Evolutionary conservation across 2,797 vertebrate species (phyloP).

Genomic region (Novumbra hubbsi): DNA sequence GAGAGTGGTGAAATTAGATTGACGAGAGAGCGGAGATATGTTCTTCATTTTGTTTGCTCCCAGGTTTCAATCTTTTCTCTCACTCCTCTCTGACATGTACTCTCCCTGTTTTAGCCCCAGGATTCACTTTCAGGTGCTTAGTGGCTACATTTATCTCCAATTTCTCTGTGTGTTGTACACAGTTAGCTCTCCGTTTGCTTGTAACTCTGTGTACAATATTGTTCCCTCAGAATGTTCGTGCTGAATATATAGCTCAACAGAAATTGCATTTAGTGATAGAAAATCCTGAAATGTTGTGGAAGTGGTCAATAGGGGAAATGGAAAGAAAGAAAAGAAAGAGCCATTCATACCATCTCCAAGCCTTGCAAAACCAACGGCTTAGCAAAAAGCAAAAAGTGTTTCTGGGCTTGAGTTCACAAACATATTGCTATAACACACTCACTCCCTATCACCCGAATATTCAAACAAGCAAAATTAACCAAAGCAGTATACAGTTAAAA

Average conservation of each 20-base stretch:
- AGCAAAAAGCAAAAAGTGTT: no score
- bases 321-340: not conserved
- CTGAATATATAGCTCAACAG: conserved; percentile 29
- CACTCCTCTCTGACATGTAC: conserved; percentile 16
- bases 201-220: conserved; percentile 45
- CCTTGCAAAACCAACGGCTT: no score
- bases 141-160: conserved; percentile 38
- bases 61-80: conserved; percentile 14
- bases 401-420: no score
- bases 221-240: conserved; percentile 18
- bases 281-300: not conserved
- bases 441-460: no score
- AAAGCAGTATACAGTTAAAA: no score
- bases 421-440: no score
- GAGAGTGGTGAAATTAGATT: conserved; percentile 14
- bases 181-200: conserved; percentile 12
- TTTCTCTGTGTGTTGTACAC: not conserved
- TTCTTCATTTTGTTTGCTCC: conserved; percentile 4
- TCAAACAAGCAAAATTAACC: no score
- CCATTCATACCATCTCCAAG: no score
- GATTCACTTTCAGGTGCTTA: conserved; percentile 28
- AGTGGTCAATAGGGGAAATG: not conserved
- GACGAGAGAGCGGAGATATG: not conserved
- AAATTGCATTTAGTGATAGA: conserved; percentile 29
- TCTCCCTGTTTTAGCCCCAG: not conserved